Evolutionary conservation across 1,140 invertebrate genomes (phyloP).

Genomic region (Phthorimaea operculella): DNA sequence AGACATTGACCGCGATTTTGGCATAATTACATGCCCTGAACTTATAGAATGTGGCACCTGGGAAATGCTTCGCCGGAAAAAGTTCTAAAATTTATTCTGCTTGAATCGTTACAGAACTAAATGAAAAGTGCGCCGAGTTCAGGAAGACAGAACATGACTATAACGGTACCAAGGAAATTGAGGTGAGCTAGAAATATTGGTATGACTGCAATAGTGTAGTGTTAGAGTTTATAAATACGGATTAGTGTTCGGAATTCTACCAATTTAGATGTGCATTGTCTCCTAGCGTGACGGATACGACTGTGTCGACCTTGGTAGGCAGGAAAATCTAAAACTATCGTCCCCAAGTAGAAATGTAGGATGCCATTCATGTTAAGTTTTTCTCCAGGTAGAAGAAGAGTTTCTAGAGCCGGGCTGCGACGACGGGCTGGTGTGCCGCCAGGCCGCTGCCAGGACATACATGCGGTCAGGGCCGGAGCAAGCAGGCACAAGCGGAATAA

Average conservation of each 20-base stretch:
- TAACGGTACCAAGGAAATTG: constrained; percentile 43
- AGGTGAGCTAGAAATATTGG: constrained; percentile 23
- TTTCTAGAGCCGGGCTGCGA: constrained; percentile 58
- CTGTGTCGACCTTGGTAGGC: too few species aligned
- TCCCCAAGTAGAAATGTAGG: too few species aligned
- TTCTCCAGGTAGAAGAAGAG: constrained; percentile 49
- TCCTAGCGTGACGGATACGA: too few species aligned
- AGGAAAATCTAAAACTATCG: too few species aligned
- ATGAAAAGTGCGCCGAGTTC: constrained; percentile 55
- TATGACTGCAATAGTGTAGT: too few species aligned
- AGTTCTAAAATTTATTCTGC: constrained; percentile 6
- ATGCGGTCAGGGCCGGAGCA: constrained; percentile 24
- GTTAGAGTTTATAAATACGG: too few species aligned
- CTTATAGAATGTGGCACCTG: too few species aligned
- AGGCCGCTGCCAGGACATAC: constrained; percentile 54
- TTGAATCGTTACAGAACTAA: constrained; percentile 43
- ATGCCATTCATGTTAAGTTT: background rate
- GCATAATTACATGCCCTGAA: too few species aligned
- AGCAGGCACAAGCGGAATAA: constrained; percentile 32
- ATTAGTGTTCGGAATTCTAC: too few species aligned
- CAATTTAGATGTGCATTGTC: too few species aligned
- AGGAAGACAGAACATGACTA: constrained; percentile 39
- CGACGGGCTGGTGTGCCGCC: constrained; percentile 51
- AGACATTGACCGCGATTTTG: too few species aligned
- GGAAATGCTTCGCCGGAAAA: too few species aligned